Conservation (phyloP, 2,113 vertebrate genomes). For the Oryzias curvinotus region DNA sequence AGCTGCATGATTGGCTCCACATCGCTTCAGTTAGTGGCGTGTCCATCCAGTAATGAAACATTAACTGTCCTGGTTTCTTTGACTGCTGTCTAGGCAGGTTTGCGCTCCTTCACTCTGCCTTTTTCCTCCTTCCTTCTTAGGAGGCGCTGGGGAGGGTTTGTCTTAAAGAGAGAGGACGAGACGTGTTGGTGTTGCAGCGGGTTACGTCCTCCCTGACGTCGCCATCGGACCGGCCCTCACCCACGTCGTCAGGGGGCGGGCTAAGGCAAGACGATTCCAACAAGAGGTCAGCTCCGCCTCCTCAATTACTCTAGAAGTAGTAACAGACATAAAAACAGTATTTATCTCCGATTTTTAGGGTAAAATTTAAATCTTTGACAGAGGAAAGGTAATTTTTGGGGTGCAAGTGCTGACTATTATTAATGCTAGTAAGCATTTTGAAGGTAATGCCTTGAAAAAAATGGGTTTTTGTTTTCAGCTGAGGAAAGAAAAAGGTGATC, state of each 20-base stretch:
- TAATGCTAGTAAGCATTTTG: slow-evolving; percentile 30
- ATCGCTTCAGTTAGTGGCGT: neutral
- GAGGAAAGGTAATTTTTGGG: slow-evolving; percentile 10
- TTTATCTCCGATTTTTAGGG: slow-evolving; percentile 19
- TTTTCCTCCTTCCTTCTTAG: slow-evolving; percentile 29
- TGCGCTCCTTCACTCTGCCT: slow-evolving; percentile 27
- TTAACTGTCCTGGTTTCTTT: neutral
- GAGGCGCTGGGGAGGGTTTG: slow-evolving; percentile 81
- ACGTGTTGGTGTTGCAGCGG: slow-evolving; percentile 89
- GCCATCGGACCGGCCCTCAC: slow-evolving; percentile 83
- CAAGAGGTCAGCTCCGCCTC: slow-evolving; percentile 70
- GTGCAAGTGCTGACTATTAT: slow-evolving; percentile 61
- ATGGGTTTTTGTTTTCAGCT: slow-evolving; percentile 63
- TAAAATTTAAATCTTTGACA: slow-evolving; percentile 16
- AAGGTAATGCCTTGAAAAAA: slow-evolving; percentile 33
- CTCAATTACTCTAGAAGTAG: slow-evolving; percentile 24
- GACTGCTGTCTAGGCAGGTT: neutral
- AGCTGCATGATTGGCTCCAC: neutral
- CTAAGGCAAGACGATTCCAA: slow-evolving; percentile 76
- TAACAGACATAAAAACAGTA: slow-evolving; percentile 39
- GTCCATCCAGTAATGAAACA: neutral
- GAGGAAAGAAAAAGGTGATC: slow-evolving; percentile 36
- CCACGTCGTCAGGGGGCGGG: slow-evolving; percentile 73
- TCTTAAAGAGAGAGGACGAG: slow-evolving; percentile 86
- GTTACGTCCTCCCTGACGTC: slow-evolving; percentile 75